Evolutionary conservation across 1,140 invertebrate genomes (phyloP).

Genomic region (Arctopsyche grandis): DNA sequence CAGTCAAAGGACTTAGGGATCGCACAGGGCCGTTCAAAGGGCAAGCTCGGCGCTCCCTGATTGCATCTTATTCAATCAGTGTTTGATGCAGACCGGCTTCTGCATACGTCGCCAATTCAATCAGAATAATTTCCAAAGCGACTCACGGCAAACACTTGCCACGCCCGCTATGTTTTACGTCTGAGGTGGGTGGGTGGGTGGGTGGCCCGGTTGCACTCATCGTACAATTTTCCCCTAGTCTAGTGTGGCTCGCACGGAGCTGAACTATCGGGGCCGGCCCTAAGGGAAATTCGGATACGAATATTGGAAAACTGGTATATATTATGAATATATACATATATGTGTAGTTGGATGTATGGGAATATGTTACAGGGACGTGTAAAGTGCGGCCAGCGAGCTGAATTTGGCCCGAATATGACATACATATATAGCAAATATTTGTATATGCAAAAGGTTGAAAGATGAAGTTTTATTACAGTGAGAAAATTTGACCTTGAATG

Average conservation of each 20-base stretch:
- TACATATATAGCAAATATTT: too few relatives aligned
- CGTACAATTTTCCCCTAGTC: not conserved
- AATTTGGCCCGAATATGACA: too few relatives aligned
- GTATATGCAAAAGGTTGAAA: too few relatives aligned
- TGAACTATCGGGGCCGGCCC: slow-evolving; percentile 13
- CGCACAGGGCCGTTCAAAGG: slow-evolving; percentile 3
- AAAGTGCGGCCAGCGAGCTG: too few relatives aligned
- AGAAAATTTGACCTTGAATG: too few relatives aligned
- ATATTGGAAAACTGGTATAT: slow-evolving; percentile 19
- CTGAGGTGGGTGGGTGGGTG: too few relatives aligned
- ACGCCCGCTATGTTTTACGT: too few relatives aligned
- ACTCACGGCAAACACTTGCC: slow-evolving; percentile 37
- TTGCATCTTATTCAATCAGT: slow-evolving; percentile 48
- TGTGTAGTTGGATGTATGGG: too few relatives aligned
- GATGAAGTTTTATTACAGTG: too few relatives aligned
- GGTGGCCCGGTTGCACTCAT: not conserved
- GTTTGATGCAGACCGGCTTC: slow-evolving; percentile 19
- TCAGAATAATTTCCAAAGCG: slow-evolving; percentile 46
- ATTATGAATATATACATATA: too few relatives aligned
- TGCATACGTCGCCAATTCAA: slow-evolving; percentile 43
- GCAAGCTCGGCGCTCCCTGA: slow-evolving; percentile 5
- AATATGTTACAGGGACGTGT: too few relatives aligned
- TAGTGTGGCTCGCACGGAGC: not conserved
- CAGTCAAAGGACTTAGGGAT: not conserved
- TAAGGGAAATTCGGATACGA: slow-evolving; percentile 32